Evolutionary conservation across 1,140 invertebrate genomes (phyloP), one percentile per base, ranked within the genome.

Genomic region (Dreissena rostriformis): DNA sequence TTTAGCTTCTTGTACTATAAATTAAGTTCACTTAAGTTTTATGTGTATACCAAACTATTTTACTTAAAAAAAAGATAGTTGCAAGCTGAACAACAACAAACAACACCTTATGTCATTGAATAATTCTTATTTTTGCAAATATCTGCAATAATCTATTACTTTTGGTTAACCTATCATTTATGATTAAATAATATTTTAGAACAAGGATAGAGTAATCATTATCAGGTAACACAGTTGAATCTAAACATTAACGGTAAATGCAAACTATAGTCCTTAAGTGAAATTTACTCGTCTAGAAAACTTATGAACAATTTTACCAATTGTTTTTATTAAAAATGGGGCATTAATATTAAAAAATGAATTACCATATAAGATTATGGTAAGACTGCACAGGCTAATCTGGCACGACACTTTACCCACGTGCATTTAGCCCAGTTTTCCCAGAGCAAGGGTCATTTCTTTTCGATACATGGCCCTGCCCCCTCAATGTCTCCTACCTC

Each of bases 401-500:
- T 39, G 39, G 39, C 8, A 39, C 8, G 39, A 39, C 39, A 39
- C 39, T 5, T 39, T 5, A 39, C 2, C 2, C 39, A 39, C 39
- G 8, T 39, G 39, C 2, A 39, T 39, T 39, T 5, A 39, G 8
- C 39, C 39, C 39, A 39, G 39, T 39, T 2, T 39, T 39, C 39
- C 2, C 39, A 39, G 39, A 39, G 2, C 39, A 2, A 39, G 39
- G 39, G 4, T 39, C 39, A 39, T 39, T 2, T 39, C 39, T 39
- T 5, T 39, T 39, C 8, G 39, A 8, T 39, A 39, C 2, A 39
- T 39, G 39, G 2, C 39, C 39, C 39, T 8, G 39, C 39, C 39
- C 39, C 39, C 39, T 39, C 39, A 5, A 8, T 39, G 39, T 39
- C 39, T 39, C 2, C 39, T 63, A 84, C 82, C 82, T 84, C 49